Base-by-base conservation (phyloP, 2,888 invertebrate genomes). In the Thymelicus sylvestris region DNA sequence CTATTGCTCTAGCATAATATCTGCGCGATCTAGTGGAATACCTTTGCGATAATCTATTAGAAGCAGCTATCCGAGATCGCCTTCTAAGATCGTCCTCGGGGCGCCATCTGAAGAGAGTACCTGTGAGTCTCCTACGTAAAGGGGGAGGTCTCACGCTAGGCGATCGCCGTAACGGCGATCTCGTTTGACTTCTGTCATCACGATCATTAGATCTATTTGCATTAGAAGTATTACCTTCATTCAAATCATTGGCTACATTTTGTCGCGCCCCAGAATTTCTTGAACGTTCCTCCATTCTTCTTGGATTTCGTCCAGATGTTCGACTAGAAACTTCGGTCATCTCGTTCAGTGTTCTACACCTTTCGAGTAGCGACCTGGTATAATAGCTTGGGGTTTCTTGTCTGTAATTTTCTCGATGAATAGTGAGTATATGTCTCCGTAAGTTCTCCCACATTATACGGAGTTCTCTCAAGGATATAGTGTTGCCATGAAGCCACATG, bases 361-460 rank as follows among this genome's bases (percentile, higher is more conserved):
- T 85, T 74, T 92, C 92, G 50, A 92, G 78, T 59, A 93, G 83
- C 6, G 92, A 89, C 74, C 92, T 85, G 12, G 91, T 89, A 74
- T 91, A 93, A 78, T 89, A 88, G 65, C 86, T 87, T 2, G 90
- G 89, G 61, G 88, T 78, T 72, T 89, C 90, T 73, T 86, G 88
- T 65, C 88, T 80, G 19, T 90, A 89, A 0, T 93, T 90, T 77
- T 94, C 92, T 73, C 95, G 85, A 75, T 95, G 92, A 68, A 95
- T 81, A 76, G 91, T 84, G 72, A 95, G 86, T 76, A 96, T 94
- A 68, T 95, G 95, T 52, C 95, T 86, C 38, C 95, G 95, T 73
- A 96, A 88, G 79, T 95, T 95, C 72, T 95, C 95, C 93, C 96
- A 95, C 94, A 96, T 94, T 47, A 89, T 90, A 8, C 96, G 94